Percentiles rank a stretch among this genome's conserved stretches.
Conservation (phyloP, 2,113 vertebrate genomes). For the Syngnathus typhle region DNA sequence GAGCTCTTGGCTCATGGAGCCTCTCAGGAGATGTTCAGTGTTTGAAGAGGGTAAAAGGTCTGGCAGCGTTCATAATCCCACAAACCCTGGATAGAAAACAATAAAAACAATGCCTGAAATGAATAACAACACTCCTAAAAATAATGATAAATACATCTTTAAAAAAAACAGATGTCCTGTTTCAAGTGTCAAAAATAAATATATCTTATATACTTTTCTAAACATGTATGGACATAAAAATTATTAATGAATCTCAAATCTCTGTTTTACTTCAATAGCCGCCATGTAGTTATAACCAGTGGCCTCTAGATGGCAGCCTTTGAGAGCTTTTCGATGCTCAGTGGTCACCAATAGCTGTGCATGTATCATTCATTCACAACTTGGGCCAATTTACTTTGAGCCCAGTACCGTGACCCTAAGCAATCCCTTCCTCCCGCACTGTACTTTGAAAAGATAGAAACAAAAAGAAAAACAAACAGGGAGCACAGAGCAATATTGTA, state of each 20-base stretch:
- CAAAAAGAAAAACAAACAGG: background rate
- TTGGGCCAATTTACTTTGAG: background rate
- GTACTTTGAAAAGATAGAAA: background rate
- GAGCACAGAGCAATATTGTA: background rate
- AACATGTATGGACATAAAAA: too few relatives aligned
- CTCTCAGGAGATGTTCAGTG: background rate
- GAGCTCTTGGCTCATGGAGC: constrained; percentile 17
- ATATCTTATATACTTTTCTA: too few relatives aligned
- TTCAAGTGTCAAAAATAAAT: too few relatives aligned
- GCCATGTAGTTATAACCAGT: background rate
- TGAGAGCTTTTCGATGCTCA: constrained; percentile 14
- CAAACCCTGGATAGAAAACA: too few relatives aligned
- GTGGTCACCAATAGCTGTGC: background rate
- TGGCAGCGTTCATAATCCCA: constrained; percentile 11
- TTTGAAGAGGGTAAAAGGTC: constrained; percentile 14
- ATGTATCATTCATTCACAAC: background rate
- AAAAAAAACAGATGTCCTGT: too few relatives aligned
- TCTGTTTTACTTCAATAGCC: background rate
- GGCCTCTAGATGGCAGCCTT: constrained; percentile 61
- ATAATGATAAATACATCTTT: too few relatives aligned
- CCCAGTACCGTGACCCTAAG: background rate
- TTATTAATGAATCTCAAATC: background rate
- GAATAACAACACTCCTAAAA: too few relatives aligned
- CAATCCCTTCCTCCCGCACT: background rate
- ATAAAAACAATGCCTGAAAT: too few relatives aligned